Percentiles rank a stretch among this genome's conserved stretches.
phyloP scores from a whole-genome alignment of 2,888 invertebrate genomes.

The Branchellion lobata region DNA sequence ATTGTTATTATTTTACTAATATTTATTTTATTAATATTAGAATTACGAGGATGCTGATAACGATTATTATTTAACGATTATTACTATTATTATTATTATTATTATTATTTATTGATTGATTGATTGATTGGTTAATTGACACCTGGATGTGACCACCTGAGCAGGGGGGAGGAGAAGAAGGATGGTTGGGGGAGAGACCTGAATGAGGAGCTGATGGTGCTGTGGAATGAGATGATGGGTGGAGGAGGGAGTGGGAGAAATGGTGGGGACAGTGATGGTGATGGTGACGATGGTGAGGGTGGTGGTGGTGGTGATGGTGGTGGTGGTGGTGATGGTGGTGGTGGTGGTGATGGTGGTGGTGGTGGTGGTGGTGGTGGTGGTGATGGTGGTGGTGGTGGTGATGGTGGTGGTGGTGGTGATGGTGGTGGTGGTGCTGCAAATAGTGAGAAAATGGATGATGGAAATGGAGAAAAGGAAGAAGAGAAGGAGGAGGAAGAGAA shows the following conservation, averaged over 20 bases:
- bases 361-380: constrained; percentile 16
- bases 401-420: background rate
- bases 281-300: constrained; percentile 23
- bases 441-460: no score
- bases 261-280: background rate
- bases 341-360: constrained; percentile 31
- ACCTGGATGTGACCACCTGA: no score
- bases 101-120: no score
- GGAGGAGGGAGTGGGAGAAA: background rate
- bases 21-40: no score
- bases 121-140: no score
- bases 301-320: constrained; percentile 15
- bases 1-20: no score
- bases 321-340: constrained; percentile 6
- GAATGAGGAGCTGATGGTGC: constrained; percentile 10
- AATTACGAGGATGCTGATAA: no score
- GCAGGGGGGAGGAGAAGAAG: background rate
- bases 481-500: background rate
- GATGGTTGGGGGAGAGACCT: background rate
- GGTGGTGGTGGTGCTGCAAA: background rate
- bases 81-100: no score
- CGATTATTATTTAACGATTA: no score
- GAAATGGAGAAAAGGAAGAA: background rate
- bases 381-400: constrained; percentile 18
- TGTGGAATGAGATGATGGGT: background rate